Base-by-base conservation (phyloP, 2,113 vertebrate species). In the Columba janthina region DNA sequence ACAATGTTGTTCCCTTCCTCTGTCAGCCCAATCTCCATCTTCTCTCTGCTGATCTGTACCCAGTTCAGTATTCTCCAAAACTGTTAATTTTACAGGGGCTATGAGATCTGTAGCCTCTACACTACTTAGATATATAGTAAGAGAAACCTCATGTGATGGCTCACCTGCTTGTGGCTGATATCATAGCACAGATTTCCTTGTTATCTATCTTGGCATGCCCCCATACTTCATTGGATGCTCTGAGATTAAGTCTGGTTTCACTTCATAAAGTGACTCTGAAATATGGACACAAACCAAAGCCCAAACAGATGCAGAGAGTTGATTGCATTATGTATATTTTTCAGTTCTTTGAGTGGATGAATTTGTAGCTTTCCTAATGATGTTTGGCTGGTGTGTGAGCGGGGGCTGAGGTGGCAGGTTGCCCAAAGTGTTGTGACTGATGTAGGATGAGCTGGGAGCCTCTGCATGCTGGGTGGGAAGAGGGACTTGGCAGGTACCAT, bases 331-430 rank as follows among this genome's bases (percentile, higher is more conserved):
- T 34, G 40, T 65, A 1, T 72, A 24, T 84, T 84, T 94, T 88
- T 96, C 36, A 58, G 48, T 53, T 64, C 28, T 89, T 88, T 34
- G 48, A 81, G 72, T 53, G 61, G 53, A 67, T 77, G 80, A 81
- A 91, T 90, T 89, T 85, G 61, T 84, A 76, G 66, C 71, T 92
- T 89, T 87, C 18, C 26, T 95, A 85, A 94, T 56, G 57, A 79
- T 58, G 25, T 87, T 92, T 92, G 86, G 73, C 92, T 96, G 53
- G 11, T 65, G 66, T 22, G 57, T 65, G 70, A 88, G 76, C 50
- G 77, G 36, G 42, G 67, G n/a, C 76, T 6, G 28, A 89, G 61
- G 10, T 90, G 96, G 92, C 93, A 90, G 62, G 53, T 79, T 94
- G 88, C 93, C 92, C 58, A 26, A 61, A 82, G n/a, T 0, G 0